Conservation (phyloP, 2,113 vertebrate genomes). For the Mellivora capensis region DNA sequence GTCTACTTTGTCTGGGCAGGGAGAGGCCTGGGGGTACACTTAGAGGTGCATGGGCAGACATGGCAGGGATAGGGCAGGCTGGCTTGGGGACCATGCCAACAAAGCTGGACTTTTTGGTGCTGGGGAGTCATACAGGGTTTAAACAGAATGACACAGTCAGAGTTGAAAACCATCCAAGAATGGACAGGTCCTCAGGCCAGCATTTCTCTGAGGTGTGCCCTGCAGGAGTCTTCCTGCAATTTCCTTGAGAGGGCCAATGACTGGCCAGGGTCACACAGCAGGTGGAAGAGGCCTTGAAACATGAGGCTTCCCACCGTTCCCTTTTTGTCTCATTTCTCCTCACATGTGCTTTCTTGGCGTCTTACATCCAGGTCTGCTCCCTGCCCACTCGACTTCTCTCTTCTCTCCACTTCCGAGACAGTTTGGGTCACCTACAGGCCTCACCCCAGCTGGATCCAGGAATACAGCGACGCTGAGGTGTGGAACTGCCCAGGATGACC, state of each 20-base stretch:
- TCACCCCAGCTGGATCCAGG: slow-evolving; percentile 25
- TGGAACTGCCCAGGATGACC: not conserved
- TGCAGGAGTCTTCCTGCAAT: not conserved
- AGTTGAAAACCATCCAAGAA: not conserved
- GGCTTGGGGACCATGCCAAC: not conserved
- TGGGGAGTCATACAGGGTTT: not conserved
- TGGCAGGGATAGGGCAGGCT: not conserved
- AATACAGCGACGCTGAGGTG: slow-evolving; percentile 28
- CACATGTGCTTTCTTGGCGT: not conserved
- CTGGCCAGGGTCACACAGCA: not conserved
- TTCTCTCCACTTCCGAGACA: not conserved
- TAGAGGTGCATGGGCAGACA: not conserved
- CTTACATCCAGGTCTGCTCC: slow-evolving; percentile 11
- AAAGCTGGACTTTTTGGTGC: not conserved
- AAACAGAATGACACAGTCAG: not conserved
- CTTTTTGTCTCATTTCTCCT: not conserved
- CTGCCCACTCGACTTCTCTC: not conserved
- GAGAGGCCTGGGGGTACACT: not conserved
- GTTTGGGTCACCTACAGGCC: slow-evolving; percentile 54
- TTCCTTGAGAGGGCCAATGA: not conserved
- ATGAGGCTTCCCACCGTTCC: not conserved
- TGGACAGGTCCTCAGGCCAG: not conserved
- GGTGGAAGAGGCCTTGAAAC: not conserved
- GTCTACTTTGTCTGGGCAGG: not conserved
- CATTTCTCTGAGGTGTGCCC: not conserved